These are phyloP conservation scores for Botia kubotai DNA, from an alignment of 2,797 vertebrate species.

Conservation along the genomic window DNA sequence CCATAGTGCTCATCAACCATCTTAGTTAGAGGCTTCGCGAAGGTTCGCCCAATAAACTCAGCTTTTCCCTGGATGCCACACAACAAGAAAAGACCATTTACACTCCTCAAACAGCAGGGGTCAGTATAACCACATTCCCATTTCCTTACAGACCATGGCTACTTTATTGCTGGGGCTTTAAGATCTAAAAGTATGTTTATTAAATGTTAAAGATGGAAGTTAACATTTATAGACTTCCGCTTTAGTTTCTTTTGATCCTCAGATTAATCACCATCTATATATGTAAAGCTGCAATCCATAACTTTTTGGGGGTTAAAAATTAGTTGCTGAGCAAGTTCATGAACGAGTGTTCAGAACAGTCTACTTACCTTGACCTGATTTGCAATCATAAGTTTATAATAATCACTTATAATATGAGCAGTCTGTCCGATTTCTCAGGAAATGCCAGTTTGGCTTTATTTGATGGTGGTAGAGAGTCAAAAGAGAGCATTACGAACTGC, in stretches of 20 bases:
- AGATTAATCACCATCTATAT: not conserved
- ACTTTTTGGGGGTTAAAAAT: not conserved
- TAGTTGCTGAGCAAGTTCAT: too few species aligned
- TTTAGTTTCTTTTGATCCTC: not conserved
- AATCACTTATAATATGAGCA: too few species aligned
- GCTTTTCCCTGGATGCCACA: slow-evolving; percentile 86
- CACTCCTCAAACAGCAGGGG: slow-evolving; percentile 34
- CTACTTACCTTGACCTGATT: too few species aligned
- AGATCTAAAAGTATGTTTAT: not conserved
- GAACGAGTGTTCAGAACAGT: too few species aligned
- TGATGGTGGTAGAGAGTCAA: too few species aligned
- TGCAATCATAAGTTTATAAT: too few species aligned
- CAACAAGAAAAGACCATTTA: not conserved
- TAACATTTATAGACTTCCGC: not conserved
- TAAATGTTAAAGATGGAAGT: not conserved
- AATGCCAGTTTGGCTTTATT: too few species aligned
- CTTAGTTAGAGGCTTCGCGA: slow-evolving; percentile 94
- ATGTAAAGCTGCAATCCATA: not conserved
- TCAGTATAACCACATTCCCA: slow-evolving; percentile 43
- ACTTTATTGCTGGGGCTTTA: slow-evolving; percentile 6
- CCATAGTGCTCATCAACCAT: slow-evolving; percentile 93
- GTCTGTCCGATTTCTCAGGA: too few species aligned
- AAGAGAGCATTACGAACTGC: too few species aligned
- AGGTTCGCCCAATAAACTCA: slow-evolving; percentile 95
- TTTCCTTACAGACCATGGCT: not conserved